Percentiles rank a stretch among this genome's conserved stretches.
Conservation (phyloP, 2,888 invertebrate species). For the Aelia acuminata region DNA sequence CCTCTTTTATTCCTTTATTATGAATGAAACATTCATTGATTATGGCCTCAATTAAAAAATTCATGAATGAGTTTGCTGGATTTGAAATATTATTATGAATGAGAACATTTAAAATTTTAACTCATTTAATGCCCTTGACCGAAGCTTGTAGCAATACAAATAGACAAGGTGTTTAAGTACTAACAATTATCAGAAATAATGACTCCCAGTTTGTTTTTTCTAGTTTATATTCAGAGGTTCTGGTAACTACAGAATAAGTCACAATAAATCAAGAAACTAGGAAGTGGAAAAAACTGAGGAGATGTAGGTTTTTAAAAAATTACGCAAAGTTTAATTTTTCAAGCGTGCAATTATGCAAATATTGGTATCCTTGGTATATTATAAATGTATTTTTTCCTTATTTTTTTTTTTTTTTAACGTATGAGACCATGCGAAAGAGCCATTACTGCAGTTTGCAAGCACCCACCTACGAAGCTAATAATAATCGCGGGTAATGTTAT, state of each 20-base stretch:
- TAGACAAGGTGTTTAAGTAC: neutral
- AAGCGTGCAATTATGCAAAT: neutral
- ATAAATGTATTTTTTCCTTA: neutral
- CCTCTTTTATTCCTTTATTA: no score
- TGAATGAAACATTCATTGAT: no score
- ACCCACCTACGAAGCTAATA: neutral
- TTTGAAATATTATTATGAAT: no score
- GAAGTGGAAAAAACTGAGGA: neutral
- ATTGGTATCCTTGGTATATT: conserved; percentile 19
- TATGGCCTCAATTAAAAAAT: no score
- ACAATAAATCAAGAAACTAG: conserved; percentile 7
- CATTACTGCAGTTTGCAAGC: neutral
- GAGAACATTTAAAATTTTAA: no score
- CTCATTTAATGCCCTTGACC: no score
- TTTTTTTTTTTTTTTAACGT: neutral
- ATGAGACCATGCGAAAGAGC: neutral
- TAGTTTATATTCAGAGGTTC: neutral
- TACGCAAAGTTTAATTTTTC: conserved; percentile 35
- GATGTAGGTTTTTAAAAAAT: conserved; percentile 26
- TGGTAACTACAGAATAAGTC: neutral
- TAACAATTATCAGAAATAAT: neutral
- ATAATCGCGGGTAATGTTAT: neutral
- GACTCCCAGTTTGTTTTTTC: neutral
- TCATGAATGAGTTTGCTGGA: no score
- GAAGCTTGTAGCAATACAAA: no score